phyloP scores from a whole-genome alignment of 2,797 vertebrate genomes.

The Molossus alvarezi region DNA sequence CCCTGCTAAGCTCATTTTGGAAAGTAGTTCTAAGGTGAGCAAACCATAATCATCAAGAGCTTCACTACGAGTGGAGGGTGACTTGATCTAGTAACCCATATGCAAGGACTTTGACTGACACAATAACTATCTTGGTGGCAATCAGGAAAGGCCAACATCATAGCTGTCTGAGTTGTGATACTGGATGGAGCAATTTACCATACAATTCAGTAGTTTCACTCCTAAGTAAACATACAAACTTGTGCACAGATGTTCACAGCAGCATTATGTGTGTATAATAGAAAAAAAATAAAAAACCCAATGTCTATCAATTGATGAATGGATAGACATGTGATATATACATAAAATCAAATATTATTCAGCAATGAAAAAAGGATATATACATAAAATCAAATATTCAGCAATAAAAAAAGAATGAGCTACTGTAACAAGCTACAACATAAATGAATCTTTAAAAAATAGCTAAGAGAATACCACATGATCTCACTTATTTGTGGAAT shows the following conservation, averaged over 20 bases:
- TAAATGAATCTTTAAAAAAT: not conserved
- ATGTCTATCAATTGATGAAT: not conserved
- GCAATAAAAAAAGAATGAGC: not conserved
- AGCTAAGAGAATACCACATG: not conserved
- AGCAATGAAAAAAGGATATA: not conserved
- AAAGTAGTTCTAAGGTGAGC: not conserved
- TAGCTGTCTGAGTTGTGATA: not conserved
- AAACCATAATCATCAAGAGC: conserved; percentile 5
- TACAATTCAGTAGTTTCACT: not conserved
- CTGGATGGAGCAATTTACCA: conserved; percentile 14
- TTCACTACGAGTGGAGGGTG: not conserved
- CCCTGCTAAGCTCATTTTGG: not conserved
- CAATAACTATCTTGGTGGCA: not conserved
- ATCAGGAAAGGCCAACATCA: not conserved
- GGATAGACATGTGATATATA: not conserved
- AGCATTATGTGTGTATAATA: conserved; percentile 12
- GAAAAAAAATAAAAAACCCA: conserved; percentile 29
- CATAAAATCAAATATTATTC: conserved; percentile 10
- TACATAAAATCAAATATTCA: conserved; percentile 5
- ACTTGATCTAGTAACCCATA: not conserved
- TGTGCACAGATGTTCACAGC: not conserved
- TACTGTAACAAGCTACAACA: not conserved
- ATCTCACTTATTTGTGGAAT: no score
- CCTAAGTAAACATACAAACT: not conserved
- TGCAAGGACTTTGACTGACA: not conserved